Conservation (phyloP, 2,888 invertebrate species). For the Tetranychus truncatus region DNA sequence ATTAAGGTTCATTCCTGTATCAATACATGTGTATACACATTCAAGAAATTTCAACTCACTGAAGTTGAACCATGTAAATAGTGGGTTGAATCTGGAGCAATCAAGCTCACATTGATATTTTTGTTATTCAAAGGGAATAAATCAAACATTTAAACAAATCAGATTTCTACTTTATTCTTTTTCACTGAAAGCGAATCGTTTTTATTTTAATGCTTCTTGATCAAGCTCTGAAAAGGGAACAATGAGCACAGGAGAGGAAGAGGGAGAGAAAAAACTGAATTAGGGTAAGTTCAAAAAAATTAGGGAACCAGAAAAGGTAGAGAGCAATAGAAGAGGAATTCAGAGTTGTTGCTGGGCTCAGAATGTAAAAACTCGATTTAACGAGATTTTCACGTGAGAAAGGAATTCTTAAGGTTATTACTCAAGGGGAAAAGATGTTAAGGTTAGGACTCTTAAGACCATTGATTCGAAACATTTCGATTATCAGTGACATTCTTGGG, state of each 20-base stretch:
- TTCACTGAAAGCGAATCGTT: conserved; percentile 11
- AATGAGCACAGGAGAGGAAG: neutral
- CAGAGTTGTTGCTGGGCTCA: neutral
- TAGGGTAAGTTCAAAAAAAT: neutral
- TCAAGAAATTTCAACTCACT: too few relatives aligned
- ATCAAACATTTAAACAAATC: too few relatives aligned
- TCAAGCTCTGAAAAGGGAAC: neutral
- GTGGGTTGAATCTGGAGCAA: too few relatives aligned
- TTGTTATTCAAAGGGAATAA: too few relatives aligned
- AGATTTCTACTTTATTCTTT: neutral
- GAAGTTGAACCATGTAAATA: too few relatives aligned
- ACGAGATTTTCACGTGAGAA: neutral
- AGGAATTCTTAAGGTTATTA: neutral
- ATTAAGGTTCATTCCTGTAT: too few relatives aligned
- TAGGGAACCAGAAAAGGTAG: neutral
- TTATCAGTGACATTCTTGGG: neutral
- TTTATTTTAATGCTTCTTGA: neutral
- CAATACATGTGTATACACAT: too few relatives aligned
- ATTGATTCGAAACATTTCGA: neutral
- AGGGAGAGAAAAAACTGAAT: neutral
- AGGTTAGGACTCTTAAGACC: neutral
- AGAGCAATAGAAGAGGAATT: conserved; percentile 6
- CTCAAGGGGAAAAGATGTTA: neutral
- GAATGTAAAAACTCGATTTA: neutral
- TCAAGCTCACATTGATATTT: too few relatives aligned